phyloP scores from a whole-genome alignment of 2,797 vertebrate genomes.

The Labroides dimidiatus region DNA sequence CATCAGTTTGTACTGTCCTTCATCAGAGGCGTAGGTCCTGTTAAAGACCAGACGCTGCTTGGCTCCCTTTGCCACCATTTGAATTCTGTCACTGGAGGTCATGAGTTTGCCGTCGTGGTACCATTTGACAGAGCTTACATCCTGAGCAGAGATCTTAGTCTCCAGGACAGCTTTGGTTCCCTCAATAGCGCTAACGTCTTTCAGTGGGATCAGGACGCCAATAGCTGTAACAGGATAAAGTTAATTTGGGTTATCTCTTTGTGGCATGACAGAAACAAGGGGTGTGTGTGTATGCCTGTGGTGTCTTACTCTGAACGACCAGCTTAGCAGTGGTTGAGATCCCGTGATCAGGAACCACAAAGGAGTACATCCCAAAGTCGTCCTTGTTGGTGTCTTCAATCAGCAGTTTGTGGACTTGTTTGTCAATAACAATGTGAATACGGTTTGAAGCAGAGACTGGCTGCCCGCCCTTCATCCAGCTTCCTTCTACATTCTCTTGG shows the following conservation, averaged over 20 bases:
- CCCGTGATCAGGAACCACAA: constrained; percentile 87
- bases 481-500: constrained; percentile 93
- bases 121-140: constrained; percentile 95
- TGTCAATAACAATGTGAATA: constrained; percentile 94
- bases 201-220: constrained; percentile 88
- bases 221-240: constrained; percentile 84
- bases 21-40: constrained; percentile 91
- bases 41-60: constrained; percentile 95
- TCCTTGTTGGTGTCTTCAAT: constrained; percentile 92
- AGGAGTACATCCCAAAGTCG: constrained; percentile 88
- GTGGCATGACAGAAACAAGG: background rate
- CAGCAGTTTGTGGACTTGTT: constrained; percentile 92
- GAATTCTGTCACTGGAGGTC: constrained; percentile 89
- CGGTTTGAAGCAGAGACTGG: constrained; percentile 88
- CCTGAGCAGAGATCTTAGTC: constrained; percentile 95
- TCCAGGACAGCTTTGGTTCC: constrained; percentile 96
- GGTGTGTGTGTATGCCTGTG: background rate
- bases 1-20: constrained; percentile 90
- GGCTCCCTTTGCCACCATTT: constrained; percentile 92
- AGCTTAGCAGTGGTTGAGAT: constrained; percentile 90
- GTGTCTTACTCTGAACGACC: constrained; percentile 90
- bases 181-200: constrained; percentile 88
- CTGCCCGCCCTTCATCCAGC: constrained; percentile 92
- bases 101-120: constrained; percentile 89
- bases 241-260: background rate